A percentile compares a stretch with the other conserved stretches of the same genome.
Evolutionary conservation across 1,140 invertebrate genomes (phyloP).

Genomic region (Arctopsyche grandis): DNA sequence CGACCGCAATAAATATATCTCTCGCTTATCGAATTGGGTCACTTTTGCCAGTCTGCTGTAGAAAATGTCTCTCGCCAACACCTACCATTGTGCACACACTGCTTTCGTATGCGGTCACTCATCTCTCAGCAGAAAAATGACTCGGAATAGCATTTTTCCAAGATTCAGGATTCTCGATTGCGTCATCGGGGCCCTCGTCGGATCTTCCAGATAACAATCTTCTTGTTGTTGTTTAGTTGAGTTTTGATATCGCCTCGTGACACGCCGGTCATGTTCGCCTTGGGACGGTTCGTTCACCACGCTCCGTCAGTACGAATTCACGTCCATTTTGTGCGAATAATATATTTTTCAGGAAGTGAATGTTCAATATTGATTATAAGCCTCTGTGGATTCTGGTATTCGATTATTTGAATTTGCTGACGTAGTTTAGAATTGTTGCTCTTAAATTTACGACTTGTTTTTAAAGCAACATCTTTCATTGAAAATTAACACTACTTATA

Average conservation of each 20-base stretch:
- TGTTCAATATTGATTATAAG: not conserved
- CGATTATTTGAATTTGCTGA: not conserved
- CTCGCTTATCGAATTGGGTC: slow-evolving; percentile 28
- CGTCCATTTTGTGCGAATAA: not conserved
- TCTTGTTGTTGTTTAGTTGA: slow-evolving; percentile 1
- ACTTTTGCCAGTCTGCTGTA: not conserved
- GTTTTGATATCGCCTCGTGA: slow-evolving; percentile 30
- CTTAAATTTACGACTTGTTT: too few relatives aligned
- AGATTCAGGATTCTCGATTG: not conserved
- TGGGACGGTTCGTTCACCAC: slow-evolving; percentile 25
- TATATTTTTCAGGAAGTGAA: not conserved
- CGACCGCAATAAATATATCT: slow-evolving; percentile 10
- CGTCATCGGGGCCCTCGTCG: too few relatives aligned
- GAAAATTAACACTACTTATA: too few relatives aligned
- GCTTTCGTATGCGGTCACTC: not conserved
- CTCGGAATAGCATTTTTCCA: not conserved
- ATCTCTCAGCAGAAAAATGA: not conserved
- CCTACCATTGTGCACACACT: not conserved
- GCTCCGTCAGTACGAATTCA: not conserved
- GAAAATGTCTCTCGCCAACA: slow-evolving; percentile 9
- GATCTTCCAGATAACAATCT: not conserved
- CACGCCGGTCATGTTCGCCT: slow-evolving; percentile 33
- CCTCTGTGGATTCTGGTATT: not conserved
- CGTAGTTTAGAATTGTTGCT: too few relatives aligned
- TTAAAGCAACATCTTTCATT: too few relatives aligned